Conservation (phyloP, 2,888 invertebrate genomes). For the Dolichopus griseipennis region DNA sequence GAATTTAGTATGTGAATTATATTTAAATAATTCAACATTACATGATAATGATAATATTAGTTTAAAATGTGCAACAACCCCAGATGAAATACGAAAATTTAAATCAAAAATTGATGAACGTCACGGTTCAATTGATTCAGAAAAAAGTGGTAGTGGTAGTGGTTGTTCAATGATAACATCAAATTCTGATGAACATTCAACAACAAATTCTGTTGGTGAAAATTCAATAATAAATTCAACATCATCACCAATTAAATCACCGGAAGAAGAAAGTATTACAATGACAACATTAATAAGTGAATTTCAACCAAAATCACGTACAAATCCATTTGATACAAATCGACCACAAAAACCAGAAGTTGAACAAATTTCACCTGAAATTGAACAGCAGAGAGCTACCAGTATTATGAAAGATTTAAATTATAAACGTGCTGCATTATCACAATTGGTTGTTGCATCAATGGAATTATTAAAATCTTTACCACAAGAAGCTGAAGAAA, state of each 20-base stretch:
- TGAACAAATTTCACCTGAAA: constrained; percentile 69
- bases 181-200: constrained; percentile 17
- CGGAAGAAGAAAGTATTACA: constrained; percentile 39
- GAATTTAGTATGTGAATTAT: constrained; percentile 52
- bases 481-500: constrained; percentile 51
- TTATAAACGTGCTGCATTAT: constrained; percentile 72
- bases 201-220: constrained; percentile 17
- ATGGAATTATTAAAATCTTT: constrained; percentile 66
- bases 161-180: neutral
- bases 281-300: constrained; percentile 42
- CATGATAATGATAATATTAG: constrained; percentile 40
- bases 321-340: constrained; percentile 42
- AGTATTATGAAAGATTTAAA: constrained; percentile 84
- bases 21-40: constrained; percentile 44
- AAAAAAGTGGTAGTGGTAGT: constrained; percentile 16
- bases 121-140: constrained; percentile 17
- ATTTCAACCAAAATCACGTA: constrained; percentile 41
- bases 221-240: constrained; percentile 14
- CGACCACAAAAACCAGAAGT: constrained; percentile 39
- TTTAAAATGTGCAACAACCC: constrained; percentile 21
- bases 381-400: constrained; percentile 70
- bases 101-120: neutral
- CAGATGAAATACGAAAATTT: constrained; percentile 20
- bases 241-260: constrained; percentile 33
- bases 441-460: constrained; percentile 76